These are phyloP conservation scores for Diglossa brunneiventris DNA, from an alignment of 2,113 vertebrate genomes.

Conservation along the genomic window DNA sequence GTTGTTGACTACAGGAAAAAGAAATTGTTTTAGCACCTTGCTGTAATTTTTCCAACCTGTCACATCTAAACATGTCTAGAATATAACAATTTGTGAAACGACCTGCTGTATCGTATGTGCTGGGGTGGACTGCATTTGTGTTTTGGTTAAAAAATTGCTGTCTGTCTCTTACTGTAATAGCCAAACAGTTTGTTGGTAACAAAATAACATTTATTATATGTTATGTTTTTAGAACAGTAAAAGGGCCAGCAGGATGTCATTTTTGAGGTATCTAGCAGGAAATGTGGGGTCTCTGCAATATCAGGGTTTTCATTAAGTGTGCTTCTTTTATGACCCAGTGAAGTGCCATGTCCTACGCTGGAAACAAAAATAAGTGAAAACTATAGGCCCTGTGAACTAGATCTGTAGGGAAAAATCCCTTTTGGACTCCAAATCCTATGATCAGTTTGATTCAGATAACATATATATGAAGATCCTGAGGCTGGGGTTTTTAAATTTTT, in stretches of 20 bases:
- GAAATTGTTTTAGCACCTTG: background rate
- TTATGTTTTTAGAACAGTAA: background rate
- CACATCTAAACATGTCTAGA: background rate
- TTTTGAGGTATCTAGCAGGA: background rate
- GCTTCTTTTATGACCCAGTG: background rate
- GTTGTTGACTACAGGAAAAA: background rate
- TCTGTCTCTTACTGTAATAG: background rate
- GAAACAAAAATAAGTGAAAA: background rate
- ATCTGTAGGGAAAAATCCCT: background rate
- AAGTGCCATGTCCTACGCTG: background rate
- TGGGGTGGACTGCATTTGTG: background rate
- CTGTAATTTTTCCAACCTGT: background rate
- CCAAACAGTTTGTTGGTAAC: background rate
- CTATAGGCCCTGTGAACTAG: background rate
- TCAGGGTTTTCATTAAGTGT: background rate
- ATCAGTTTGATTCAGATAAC: background rate
- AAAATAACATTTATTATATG: background rate
- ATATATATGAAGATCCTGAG: background rate
- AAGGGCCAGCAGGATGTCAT: background rate
- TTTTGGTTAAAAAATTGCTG: background rate
- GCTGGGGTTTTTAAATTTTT: rapidly evolving
- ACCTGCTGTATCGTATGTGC: background rate
- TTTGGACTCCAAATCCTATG: background rate
- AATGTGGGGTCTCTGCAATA: background rate
- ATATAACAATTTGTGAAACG: background rate